Evolutionary conservation across 2,113 vertebrate species (phyloP).

Genomic region (Eolophus roseicapilla): DNA sequence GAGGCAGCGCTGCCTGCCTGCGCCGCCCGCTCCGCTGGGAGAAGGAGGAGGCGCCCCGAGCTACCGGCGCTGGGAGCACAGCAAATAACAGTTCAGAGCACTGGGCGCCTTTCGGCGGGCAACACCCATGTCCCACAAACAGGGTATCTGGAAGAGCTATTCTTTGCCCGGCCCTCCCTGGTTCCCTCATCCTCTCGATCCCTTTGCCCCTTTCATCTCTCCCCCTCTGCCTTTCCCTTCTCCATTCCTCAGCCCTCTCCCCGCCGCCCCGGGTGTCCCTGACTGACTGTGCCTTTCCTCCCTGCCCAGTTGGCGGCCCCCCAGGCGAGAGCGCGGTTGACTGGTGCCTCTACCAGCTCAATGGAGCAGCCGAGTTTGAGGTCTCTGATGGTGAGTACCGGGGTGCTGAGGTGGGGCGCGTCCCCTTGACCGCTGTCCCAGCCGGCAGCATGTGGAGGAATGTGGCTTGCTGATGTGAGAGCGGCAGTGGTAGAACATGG

Average conservation of each 20-base stretch:
- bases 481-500: fast-evolving
- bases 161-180: neutral
- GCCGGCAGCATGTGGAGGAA: fast-evolving
- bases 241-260: neutral
- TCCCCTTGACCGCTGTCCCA: fast-evolving
- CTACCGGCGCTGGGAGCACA: neutral
- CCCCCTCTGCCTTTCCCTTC: neutral
- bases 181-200: neutral
- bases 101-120: neutral
- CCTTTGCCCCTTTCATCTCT: neutral
- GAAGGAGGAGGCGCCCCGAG: constrained; percentile 10
- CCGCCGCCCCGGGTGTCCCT: neutral
- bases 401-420: neutral
- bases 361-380: constrained; percentile 66
- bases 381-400: constrained; percentile 61
- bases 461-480: fast-evolving
- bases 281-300: constrained; percentile 30
- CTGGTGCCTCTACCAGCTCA: constrained; percentile 73
- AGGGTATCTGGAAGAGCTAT: constrained; percentile 26
- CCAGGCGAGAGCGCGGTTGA: constrained; percentile 33
- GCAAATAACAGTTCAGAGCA: neutral
- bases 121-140: constrained; percentile 57
- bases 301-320: constrained; percentile 30
- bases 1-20: neutral
- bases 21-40: constrained; percentile 30